These are phyloP conservation scores for Chaetura pelagica DNA, from an alignment of 2,113 vertebrate species.

Conservation along the genomic window DNA sequence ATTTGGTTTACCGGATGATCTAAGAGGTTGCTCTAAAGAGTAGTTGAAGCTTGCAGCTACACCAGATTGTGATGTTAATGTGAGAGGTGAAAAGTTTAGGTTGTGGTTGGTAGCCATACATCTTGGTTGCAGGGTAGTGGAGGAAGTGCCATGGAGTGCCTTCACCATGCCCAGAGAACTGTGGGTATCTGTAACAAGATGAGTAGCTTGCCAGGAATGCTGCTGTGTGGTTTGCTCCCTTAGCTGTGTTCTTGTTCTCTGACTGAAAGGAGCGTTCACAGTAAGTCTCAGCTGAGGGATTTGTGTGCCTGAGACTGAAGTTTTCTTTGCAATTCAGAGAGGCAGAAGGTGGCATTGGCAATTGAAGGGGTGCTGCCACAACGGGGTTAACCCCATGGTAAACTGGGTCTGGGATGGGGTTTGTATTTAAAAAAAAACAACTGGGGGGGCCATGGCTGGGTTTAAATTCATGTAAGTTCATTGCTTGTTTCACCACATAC, in stretches of 20 bases:
- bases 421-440: background rate
- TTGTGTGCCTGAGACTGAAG: background rate
- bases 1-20: background rate
- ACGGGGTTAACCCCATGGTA: background rate
- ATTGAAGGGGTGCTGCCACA: background rate
- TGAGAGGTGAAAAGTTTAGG: background rate
- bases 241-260: background rate
- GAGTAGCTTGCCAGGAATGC: background rate
- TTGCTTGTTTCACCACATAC: background rate
- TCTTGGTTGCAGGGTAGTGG: background rate
- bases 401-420: background rate
- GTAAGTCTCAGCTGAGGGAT: background rate
- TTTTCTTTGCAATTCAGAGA: background rate
- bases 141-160: background rate
- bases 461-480: background rate
- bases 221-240: background rate
- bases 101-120: background rate
- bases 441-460: fast-evolving
- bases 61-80: background rate
- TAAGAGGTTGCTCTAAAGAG: background rate
- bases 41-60: background rate
- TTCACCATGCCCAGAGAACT: background rate
- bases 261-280: background rate
- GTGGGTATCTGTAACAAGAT: background rate
- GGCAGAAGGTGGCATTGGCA: background rate